phyloP scores from a whole-genome alignment of 1,140 invertebrate species.

The Zeugodacus cucurbitae region DNA sequence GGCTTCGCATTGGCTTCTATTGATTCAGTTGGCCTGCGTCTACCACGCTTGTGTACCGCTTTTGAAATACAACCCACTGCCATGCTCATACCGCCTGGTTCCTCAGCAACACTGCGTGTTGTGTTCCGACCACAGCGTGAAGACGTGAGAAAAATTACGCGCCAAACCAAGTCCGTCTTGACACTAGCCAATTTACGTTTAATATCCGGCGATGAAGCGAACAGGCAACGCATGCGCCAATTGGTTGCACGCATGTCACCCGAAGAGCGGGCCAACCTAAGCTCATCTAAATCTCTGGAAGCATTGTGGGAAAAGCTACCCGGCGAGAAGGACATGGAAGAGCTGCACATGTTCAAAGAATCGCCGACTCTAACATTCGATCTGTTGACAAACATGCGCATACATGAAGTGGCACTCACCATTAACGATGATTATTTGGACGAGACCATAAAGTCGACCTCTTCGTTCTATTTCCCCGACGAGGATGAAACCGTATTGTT shows the following conservation, averaged over 20 bases:
- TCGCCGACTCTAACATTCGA: constrained; percentile 53
- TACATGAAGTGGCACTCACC: constrained; percentile 61
- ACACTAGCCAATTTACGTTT: constrained; percentile 62
- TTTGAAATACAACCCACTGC: constrained; percentile 56
- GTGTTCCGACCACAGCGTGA: constrained; percentile 58
- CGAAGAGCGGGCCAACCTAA: constrained; percentile 52
- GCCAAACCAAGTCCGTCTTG: constrained; percentile 54
- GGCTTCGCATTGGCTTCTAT: constrained; percentile 57
- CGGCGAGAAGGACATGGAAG: constrained; percentile 50
- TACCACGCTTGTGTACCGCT: constrained; percentile 56
- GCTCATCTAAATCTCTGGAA: constrained; percentile 52
- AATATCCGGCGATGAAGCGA: constrained; percentile 62
- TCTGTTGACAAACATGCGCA: constrained; percentile 54
- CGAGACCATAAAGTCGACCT: constrained; percentile 56
- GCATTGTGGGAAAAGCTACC: constrained; percentile 55
- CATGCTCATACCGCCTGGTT: constrained; percentile 52
- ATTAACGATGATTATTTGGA: constrained; percentile 56
- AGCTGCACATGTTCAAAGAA: constrained; percentile 53
- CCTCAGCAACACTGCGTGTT: constrained; percentile 50
- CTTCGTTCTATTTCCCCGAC: constrained; percentile 55
- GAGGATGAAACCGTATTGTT: constrained; percentile 61
- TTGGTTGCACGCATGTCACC: constrained; percentile 54
- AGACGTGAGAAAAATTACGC: constrained; percentile 62
- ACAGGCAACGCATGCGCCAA: constrained; percentile 59
- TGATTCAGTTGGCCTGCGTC: constrained; percentile 56